Evolutionary conservation across 2,113 vertebrate species (phyloP).

Genomic region (Speoplatyrhinus poulsoni): DNA sequence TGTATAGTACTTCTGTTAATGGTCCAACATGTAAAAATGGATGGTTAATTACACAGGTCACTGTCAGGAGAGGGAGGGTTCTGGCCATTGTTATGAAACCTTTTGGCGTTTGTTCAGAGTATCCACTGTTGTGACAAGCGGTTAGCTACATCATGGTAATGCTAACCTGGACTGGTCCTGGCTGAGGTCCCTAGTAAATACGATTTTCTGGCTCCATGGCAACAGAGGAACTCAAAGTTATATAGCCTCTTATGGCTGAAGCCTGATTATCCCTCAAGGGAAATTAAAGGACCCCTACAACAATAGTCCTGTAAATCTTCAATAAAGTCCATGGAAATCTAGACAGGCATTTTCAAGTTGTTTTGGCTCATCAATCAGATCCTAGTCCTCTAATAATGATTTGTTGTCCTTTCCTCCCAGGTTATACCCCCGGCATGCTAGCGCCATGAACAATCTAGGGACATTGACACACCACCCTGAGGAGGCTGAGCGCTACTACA

Average conservation of each 20-base stretch:
- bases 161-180: not conserved
- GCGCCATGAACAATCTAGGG: conserved; percentile 95
- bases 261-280: too few species aligned
- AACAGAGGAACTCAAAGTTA: not conserved
- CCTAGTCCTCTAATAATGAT: not conserved
- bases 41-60: conserved; percentile 20
- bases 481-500: conserved; percentile 89
- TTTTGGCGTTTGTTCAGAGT: conserved; percentile 9
- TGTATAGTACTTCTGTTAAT: conserved; percentile 7
- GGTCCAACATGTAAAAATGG: conserved; percentile 4
- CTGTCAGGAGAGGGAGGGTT: conserved; percentile 22
- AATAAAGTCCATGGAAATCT: not conserved
- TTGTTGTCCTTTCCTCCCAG: conserved; percentile 60
- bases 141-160: conserved; percentile 28
- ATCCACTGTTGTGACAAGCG: conserved; percentile 22
- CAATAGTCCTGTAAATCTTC: too few species aligned
- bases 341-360: not conserved
- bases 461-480: conserved; percentile 83
- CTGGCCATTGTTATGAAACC: conserved; percentile 4
- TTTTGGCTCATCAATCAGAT: too few species aligned
- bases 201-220: not conserved
- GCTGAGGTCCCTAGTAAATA: not conserved
- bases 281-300: too few species aligned
- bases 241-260: not conserved
- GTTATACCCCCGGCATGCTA: conserved; percentile 91